These are phyloP conservation scores for Lepus timidus DNA, from an alignment of 2,113 vertebrate species.

Conservation along the genomic window DNA sequence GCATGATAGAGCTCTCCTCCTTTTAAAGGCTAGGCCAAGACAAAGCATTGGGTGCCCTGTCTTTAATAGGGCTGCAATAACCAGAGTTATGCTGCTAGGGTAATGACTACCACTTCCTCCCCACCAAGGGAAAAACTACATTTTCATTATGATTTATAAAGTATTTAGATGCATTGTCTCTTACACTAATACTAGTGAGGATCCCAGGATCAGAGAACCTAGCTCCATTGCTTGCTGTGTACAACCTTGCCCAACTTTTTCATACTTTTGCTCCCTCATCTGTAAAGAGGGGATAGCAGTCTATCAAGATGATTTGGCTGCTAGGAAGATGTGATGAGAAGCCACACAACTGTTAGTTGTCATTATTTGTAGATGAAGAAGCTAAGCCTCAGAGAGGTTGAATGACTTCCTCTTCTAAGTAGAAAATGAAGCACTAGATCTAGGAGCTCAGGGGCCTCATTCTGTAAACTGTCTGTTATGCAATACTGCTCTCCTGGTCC, in stretches of 20 bases:
- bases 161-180: not conserved
- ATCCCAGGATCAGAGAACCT: not conserved
- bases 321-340: not conserved
- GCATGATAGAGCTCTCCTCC: no score
- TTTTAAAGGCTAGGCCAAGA: not conserved
- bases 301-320: not conserved
- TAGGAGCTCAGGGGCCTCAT: not conserved
- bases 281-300: not conserved
- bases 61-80: not conserved
- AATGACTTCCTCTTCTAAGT: not conserved
- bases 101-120: not conserved
- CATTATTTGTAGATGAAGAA: slow-evolving; percentile 16
- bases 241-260: not conserved
- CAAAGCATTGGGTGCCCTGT: not conserved
- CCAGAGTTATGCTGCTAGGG: not conserved
- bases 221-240: not conserved
- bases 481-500: not conserved
- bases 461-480: not conserved
- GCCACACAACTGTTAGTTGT: not conserved
- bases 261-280: not conserved
- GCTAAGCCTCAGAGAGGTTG: not conserved
- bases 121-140: not conserved
- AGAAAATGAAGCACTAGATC: not conserved
- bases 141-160: not conserved
- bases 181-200: not conserved